phyloP scores from a whole-genome alignment of 1,140 invertebrate species.

The Drosophila funebris region DNA sequence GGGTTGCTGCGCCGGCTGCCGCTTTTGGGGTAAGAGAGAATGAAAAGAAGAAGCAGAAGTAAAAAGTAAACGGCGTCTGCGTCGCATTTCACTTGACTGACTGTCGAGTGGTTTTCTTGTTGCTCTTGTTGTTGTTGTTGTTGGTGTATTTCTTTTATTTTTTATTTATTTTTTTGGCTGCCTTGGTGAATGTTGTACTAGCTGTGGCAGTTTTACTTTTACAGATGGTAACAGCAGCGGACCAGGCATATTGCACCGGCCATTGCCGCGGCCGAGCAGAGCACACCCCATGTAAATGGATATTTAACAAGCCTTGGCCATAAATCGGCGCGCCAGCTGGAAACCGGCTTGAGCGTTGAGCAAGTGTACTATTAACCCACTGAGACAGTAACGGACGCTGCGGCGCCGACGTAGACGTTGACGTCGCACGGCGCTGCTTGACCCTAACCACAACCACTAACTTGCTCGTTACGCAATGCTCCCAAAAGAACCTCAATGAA shows the following conservation, averaged over 20 bases:
- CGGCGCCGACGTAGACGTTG: neutral
- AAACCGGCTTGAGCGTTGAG: slow-evolving; percentile 58
- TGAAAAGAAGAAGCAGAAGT: neutral
- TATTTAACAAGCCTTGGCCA: slow-evolving; percentile 73
- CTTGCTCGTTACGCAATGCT: slow-evolving; percentile 48
- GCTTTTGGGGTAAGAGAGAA: slow-evolving; percentile 41
- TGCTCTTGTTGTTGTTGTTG: slow-evolving; percentile 40
- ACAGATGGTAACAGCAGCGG: too few species aligned
- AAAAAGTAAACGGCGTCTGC: slow-evolving; percentile 70
- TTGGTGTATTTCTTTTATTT: slow-evolving; percentile 26
- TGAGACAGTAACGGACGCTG: slow-evolving; percentile 75
- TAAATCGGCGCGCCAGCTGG: slow-evolving; percentile 55
- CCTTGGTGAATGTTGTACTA: slow-evolving; percentile 55
- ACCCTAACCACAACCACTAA: slow-evolving; percentile 39
- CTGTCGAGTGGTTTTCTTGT: slow-evolving; percentile 32
- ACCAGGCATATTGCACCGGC: slow-evolving; percentile 53
- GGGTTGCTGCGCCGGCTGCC: slow-evolving; percentile 30
- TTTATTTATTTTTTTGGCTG: slow-evolving; percentile 51
- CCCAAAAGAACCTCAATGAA: slow-evolving; percentile 56
- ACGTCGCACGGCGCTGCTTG: slow-evolving; percentile 10
- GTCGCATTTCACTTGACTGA: slow-evolving; percentile 75
- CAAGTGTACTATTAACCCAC: slow-evolving; percentile 82
- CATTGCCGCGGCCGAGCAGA: neutral
- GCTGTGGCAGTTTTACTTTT: slow-evolving; percentile 69
- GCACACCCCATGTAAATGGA: slow-evolving; percentile 72